Evolutionary conservation across 2,113 vertebrate species (phyloP).

Genomic region (Girardinichthys multiradiatus): DNA sequence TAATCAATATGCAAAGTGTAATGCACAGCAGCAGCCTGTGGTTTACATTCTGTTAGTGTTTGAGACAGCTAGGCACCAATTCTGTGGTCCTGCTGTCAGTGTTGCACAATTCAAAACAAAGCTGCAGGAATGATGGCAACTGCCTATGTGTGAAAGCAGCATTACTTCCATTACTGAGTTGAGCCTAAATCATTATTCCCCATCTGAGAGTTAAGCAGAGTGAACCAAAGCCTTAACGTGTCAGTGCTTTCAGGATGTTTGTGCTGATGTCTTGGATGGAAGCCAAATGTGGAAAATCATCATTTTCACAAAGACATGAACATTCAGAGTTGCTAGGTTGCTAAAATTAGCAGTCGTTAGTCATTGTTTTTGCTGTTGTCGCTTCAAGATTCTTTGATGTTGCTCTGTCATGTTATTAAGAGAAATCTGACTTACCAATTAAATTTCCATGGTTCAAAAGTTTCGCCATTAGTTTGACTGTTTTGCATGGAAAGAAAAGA

Average conservation of each 20-base stretch:
- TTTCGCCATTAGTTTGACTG: conserved; percentile 50
- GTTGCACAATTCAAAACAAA: conserved; percentile 9
- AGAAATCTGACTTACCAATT: conserved; percentile 66
- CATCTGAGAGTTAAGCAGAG: conserved; percentile 14
- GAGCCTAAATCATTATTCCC: conserved; percentile 34
- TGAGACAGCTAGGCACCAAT: not conserved
- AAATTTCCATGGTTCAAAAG: conserved; percentile 77
- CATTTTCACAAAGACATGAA: conserved; percentile 60
- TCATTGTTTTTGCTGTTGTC: conserved; percentile 42
- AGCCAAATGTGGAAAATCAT: conserved; percentile 53
- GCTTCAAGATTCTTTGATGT: conserved; percentile 47
- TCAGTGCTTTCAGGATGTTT: conserved; percentile 36
- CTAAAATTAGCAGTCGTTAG: conserved; percentile 64
- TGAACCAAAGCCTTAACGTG: conserved; percentile 44
- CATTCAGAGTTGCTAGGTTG: not conserved
- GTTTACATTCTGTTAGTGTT: conserved; percentile 6
- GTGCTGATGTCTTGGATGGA: conserved; percentile 33
- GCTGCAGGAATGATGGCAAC: not conserved
- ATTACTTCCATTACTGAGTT: not conserved
- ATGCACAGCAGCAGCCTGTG: conserved; percentile 6
- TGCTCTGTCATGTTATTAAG: conserved; percentile 42
- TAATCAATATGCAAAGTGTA: not conserved
- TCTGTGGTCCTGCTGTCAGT: not conserved
- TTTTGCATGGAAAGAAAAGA: conserved; percentile 38
- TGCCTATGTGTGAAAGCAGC: not conserved